Conservation (phyloP, 2,888 invertebrate genomes). For the Idaea aversata region DNA sequence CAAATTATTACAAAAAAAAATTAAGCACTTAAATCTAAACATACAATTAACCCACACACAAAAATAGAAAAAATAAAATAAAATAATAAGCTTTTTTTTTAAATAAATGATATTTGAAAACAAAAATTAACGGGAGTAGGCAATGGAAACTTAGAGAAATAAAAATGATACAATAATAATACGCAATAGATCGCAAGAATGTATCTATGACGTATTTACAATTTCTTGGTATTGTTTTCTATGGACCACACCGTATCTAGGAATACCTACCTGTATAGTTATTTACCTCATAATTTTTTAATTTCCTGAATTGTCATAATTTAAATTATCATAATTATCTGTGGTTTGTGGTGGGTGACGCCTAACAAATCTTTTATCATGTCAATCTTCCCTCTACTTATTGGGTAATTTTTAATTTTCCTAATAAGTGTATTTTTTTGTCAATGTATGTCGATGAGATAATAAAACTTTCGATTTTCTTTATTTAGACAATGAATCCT, state of each 20-base stretch:
- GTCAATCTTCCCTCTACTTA: not conserved
- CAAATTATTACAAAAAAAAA: too few species aligned
- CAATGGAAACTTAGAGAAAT: conserved; percentile 3
- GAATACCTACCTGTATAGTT: not conserved
- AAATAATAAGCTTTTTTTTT: too few species aligned
- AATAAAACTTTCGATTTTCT: not conserved
- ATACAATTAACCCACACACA: too few species aligned
- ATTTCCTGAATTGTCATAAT: not conserved
- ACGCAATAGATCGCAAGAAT: not conserved
- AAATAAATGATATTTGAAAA: not conserved
- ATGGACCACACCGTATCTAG: not conserved
- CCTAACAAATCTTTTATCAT: not conserved
- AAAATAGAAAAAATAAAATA: too few species aligned
- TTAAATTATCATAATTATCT: too few species aligned
- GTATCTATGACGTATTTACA: not conserved
- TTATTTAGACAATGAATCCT: not conserved
- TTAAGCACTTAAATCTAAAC: too few species aligned
- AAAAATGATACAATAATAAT: not conserved
- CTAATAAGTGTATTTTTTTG: not conserved
- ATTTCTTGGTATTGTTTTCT: not conserved
- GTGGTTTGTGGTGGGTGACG: not conserved
- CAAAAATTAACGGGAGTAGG: not conserved
- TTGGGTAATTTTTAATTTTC: too few species aligned
- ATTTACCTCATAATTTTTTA: not conserved
- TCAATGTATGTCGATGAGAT: not conserved